These are phyloP conservation scores for Nebria ingens DNA, from an alignment of 1,140 invertebrate species.

Conservation along the genomic window DNA sequence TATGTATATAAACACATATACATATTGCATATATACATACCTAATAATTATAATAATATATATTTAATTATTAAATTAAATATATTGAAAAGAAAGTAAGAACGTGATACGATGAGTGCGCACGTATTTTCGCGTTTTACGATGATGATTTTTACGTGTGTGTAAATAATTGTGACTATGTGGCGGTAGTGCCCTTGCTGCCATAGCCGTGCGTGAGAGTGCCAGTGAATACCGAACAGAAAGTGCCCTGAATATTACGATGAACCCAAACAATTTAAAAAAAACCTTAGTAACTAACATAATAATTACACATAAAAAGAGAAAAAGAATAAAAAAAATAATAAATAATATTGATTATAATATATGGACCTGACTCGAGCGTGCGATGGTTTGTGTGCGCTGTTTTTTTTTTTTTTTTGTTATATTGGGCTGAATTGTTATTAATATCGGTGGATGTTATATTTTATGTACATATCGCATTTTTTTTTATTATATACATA, in stretches of 20 bases:
- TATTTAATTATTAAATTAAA: not conserved
- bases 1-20: not conserved
- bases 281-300: no score
- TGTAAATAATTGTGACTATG: not conserved
- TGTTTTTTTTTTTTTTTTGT: not conserved
- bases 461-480: constrained; percentile 8
- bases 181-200: not conserved
- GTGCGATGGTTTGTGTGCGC: constrained; percentile 5
- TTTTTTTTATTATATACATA: constrained; percentile 3
- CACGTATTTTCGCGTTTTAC: no score
- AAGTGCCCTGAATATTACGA: constrained; percentile 7
- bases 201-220: not conserved
- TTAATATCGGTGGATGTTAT: constrained; percentile 8
- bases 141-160: no score
- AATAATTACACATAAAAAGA: no score
- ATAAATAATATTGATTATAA: no score
- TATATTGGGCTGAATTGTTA: constrained; percentile 7
- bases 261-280: constrained; percentile 3
- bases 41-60: not conserved
- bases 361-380: not conserved
- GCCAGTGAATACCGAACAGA: not conserved
- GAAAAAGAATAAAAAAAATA: not conserved
- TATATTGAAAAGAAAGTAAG: not conserved
- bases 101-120: no score
- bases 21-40: not conserved